Base-by-base conservation (phyloP, 2,113 vertebrate genomes). In the Nestor notabilis region DNA sequence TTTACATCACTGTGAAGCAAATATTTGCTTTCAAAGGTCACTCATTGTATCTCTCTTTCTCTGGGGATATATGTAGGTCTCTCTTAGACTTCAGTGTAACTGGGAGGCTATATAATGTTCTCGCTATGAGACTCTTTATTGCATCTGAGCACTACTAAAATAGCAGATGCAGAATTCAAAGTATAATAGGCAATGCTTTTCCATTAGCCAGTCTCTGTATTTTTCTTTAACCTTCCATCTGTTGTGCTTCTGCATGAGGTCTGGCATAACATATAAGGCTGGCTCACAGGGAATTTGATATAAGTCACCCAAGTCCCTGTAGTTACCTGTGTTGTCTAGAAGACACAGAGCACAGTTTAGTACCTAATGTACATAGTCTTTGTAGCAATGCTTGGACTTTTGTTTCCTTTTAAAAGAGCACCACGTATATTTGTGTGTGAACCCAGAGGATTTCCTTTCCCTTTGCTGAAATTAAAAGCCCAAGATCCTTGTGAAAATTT, bases 11-110 rank as follows among this genome's bases (percentile, higher is more conserved):
- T 79, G 81, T 58, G 89, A 92, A 96, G 87, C 79, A 96, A 95
- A 95, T 93, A 94, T 95, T 96, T 96, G 87, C 89, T 91, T 96
- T 94, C 92, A 96, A 95, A 96, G 95, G 94, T 97, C 95, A 88
- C 61, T 81, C 37, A 14, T 87, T 91, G 68, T 95, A 58, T 86
- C 74, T 90, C 46, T 81, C 41, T 83, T 93, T 55, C 93, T 88
- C 58, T 60, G 75, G 76, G 61, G 70, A 76, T 21, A 76, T 37
- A 63, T 1, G 9, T 16, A 69, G 82, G 44, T 88, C 50, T 78
- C 86, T 50, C 66, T 76, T 39, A 85, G 81, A 88, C 91, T 79
- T 83, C 61, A 66, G 56, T 64, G 47, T 41, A 64, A 75, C 72
- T 87, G 92, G 33, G 27, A 13, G 75, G 49, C 79, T 89, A 63